These are phyloP conservation scores for Myodes glareolus DNA, from an alignment of 2,113 vertebrate genomes.

Conservation along the genomic window DNA sequence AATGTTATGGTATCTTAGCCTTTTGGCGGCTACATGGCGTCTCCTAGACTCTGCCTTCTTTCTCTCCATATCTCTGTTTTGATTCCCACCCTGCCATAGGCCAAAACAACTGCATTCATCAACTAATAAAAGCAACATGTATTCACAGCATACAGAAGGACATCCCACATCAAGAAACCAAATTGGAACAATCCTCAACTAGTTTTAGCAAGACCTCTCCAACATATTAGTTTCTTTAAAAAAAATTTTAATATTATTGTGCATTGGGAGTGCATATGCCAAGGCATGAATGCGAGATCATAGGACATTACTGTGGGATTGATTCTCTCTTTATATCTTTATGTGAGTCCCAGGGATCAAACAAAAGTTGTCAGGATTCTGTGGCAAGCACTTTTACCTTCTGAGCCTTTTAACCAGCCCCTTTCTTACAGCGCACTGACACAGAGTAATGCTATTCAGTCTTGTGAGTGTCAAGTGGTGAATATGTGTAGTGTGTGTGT, in stretches of 20 bases:
- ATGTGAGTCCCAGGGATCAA: background rate
- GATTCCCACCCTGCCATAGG: no score
- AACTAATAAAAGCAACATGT: no score
- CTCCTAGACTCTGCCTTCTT: no score
- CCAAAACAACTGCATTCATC: no score
- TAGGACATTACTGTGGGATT: background rate
- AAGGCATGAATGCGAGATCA: background rate
- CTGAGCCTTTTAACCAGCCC: background rate
- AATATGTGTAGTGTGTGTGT: no score
- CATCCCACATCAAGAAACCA: background rate
- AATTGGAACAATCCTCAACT: background rate
- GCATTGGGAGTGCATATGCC: background rate
- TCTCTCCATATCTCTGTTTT: no score
- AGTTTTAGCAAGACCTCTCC: background rate
- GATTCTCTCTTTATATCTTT: background rate
- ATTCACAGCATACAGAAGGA: no score
- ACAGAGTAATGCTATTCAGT: background rate
- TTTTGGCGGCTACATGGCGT: no score
- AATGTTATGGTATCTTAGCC: no score
- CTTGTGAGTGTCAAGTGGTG: background rate
- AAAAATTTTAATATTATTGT: background rate
- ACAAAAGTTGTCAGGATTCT: background rate
- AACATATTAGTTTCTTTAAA: background rate
- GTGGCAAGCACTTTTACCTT: background rate
- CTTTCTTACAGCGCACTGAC: background rate